Conservation (phyloP, 2,113 vertebrate genomes). For the Podarcis raffonei region DNA sequence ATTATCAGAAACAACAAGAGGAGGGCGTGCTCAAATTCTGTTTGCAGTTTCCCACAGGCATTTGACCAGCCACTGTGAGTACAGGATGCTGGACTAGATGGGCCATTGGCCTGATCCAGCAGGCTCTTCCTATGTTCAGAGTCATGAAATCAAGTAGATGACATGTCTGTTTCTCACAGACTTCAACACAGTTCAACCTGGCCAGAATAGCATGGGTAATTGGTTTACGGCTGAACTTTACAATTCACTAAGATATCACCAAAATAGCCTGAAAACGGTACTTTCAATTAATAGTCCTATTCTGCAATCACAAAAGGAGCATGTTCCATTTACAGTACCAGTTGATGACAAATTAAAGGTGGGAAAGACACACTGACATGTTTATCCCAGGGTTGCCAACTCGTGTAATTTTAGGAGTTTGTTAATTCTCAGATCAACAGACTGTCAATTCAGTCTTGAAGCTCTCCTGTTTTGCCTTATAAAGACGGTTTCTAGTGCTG, state of each 20-base stretch:
- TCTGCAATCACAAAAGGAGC: background rate
- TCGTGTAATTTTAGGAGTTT: constrained; percentile 15
- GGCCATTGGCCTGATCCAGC: no score
- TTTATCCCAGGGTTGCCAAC: constrained; percentile 12
- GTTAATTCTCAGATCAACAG: constrained; percentile 24
- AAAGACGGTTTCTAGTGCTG: background rate
- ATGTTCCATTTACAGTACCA: background rate
- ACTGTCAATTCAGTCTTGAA: constrained; percentile 17
- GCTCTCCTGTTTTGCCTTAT: constrained; percentile 15
- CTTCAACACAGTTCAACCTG: background rate
- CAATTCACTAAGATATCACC: background rate
- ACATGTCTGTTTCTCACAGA: background rate
- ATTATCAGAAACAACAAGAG: no score
- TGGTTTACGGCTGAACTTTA: background rate
- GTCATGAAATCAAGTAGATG: background rate
- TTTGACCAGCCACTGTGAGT: no score
- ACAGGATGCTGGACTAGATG: no score
- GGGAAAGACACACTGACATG: background rate
- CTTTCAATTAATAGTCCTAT: background rate
- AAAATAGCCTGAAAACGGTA: background rate
- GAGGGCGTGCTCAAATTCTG: no score
- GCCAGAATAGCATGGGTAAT: background rate
- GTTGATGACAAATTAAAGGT: constrained; percentile 14
- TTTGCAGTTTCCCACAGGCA: no score
- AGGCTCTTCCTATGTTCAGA: no score